A percentile compares a stretch with the other conserved stretches of the same genome.
Conservation (phyloP, 1,140 invertebrate species). For the Scaptomyza pallida region DNA sequence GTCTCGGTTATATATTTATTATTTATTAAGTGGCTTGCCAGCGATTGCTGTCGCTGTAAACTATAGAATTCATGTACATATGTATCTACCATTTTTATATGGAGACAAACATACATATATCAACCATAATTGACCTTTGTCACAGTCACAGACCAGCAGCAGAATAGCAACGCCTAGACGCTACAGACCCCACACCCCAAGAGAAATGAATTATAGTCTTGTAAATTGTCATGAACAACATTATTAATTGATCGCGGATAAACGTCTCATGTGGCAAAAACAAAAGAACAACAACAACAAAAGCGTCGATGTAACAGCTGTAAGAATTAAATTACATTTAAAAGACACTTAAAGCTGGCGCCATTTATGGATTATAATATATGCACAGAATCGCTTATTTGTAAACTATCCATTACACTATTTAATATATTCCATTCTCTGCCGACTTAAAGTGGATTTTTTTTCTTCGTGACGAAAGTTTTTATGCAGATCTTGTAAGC, state of each 20-base stretch:
- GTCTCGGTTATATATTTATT: constrained; percentile 10
- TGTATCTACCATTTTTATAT: too few relatives aligned
- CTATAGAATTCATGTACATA: too few relatives aligned
- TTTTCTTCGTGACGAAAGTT: neutral
- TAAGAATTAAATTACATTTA: constrained; percentile 36
- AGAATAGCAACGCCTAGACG: constrained; percentile 38
- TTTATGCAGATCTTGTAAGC: neutral
- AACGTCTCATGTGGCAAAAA: constrained; percentile 41
- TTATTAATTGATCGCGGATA: constrained; percentile 63
- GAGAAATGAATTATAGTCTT: constrained; percentile 70
- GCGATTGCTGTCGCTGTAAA: constrained; percentile 7
- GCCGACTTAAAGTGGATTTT: neutral
- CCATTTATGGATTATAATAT: constrained; percentile 18
- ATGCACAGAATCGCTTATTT: neutral
- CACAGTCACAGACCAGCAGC: constrained; percentile 18
- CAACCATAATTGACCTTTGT: constrained; percentile 67
- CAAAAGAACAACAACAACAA: constrained; percentile 16
- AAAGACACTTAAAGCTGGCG: constrained; percentile 30
- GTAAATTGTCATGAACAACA: constrained; percentile 70
- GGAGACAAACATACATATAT: constrained; percentile 25
- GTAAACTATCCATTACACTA: neutral
- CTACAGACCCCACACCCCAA: constrained; percentile 14
- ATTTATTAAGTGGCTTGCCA: constrained; percentile 10
- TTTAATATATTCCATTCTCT: neutral
- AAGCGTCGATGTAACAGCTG: constrained; percentile 19